Evolutionary conservation across 2,888 invertebrate genomes (phyloP), one percentile per base, ranked within the genome.

Genomic region (Ceraclea dissimilis): DNA sequence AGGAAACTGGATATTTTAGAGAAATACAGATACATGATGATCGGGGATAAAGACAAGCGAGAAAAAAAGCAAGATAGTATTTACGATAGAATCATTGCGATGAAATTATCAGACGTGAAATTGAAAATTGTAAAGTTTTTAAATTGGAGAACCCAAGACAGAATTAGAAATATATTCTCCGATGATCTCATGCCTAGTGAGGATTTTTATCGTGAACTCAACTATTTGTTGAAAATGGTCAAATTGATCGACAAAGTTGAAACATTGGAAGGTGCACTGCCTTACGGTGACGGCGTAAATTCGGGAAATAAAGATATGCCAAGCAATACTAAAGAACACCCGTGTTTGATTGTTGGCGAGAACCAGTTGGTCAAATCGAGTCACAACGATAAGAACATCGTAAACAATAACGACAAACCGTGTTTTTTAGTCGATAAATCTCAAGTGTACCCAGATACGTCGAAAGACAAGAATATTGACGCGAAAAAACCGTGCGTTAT

Each of bases 61-160:
- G 50, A 50, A 31, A 20, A 19, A n/a, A 31, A 17, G 31, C 31
- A 17, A 33, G 10, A 34, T 17, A n/a, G n/a, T n/a, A 39, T 39
- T 18, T n/a, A 44, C 13, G 44, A 39, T 19, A 34, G 16, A 18
- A 18, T 19, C 18, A 34, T 5, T 5, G 4, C 21, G 11, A 13
- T 39, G 13, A 49, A 49, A 22, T 19, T 54, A 2, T 13, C 18
- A 6, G 33, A 48, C 6, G 19, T 54, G 2, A 54, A 54, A 39
- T 21, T 21, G 2, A 19, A 19, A 11, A 54, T 54, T 17, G 6
- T 54, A 21, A 54, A 49, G 16, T 54, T 49, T 26, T 44, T 54
- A 10, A 54, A 48, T 21, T 54, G 54, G 54, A 49, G 54, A 18
- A 54, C 54, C 2, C 49, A 31, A 19, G 21, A 54, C 6, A 33